Evolutionary conservation across 2,888 invertebrate genomes (phyloP), one percentile per base, ranked within the genome.

Genomic region (Oscheius sp.): DNA sequence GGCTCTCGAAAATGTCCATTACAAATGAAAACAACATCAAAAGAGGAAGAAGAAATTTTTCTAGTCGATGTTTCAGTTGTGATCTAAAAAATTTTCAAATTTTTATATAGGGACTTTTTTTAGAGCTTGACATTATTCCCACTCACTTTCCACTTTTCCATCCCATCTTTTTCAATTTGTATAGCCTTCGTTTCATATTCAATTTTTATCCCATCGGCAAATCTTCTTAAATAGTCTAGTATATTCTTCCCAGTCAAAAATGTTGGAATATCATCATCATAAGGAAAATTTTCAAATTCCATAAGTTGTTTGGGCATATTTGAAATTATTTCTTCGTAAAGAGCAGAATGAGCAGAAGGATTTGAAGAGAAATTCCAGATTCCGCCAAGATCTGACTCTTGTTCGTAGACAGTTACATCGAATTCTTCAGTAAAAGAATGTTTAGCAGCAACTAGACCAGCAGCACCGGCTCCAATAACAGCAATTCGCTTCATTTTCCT

Each of bases 221-320:
- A 82, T 28, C 70, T 64, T 59, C 77, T 51, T 24, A 82, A 63
- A 54, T 82, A 82, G n/a, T 66, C 54, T n/a, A 78, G 62, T 1
- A 82, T 75, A n/a, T 75, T 67, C 47, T 68, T 89, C 22, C 92
- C 92, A 0, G 90, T 89, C 0, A 93, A 87, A 83, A 92, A 94
- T 0, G 93, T 87, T 0, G 86, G 86, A 2, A 82, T 77, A 38
- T 81, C 72, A 0, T 81, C 89, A 0, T 91, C 90, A 70, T 94
- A 91, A 0, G 92, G 91, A 87, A 91, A 93, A 85, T 93, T 94
- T 0, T 93, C 93, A 86, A 91, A 94, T 0, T 92, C 92, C 95
- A 95, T 95, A 2, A 93, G 90, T 88, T 95, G 94, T 86, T 94
- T 94, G 0, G 95, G 95, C 12, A 95, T 89, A 87, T 95, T 95